Evolutionary conservation across 2,888 invertebrate genomes (phyloP).

Genomic region (Protonemura montana): DNA sequence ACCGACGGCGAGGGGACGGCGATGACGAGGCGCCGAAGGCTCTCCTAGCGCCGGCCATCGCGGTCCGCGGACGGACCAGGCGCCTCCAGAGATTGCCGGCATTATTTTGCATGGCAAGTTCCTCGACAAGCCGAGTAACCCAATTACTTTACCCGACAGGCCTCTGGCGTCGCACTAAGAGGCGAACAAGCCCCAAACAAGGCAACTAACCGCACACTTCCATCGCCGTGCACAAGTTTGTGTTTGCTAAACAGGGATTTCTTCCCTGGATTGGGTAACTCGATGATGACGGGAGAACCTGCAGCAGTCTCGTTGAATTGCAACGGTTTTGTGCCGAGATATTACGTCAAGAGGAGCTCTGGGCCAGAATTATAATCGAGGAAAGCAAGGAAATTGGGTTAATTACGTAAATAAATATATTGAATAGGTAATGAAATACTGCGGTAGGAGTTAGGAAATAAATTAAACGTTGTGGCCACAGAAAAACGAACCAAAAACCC

Average conservation of each 20-base stretch:
- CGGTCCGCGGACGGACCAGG: background rate
- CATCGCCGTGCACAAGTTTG: background rate
- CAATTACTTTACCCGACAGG: background rate
- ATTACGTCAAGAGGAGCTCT: background rate
- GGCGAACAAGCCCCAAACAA: background rate
- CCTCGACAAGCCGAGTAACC: background rate
- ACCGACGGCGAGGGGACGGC: no score
- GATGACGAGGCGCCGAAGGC: no score
- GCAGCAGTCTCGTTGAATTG: background rate
- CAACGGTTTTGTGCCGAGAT: background rate
- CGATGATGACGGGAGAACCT: background rate
- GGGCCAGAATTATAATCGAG: background rate
- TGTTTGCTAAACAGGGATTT: background rate
- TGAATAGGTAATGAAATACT: background rate
- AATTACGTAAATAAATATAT: background rate
- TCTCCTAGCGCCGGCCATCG: background rate
- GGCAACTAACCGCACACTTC: slow-evolving; percentile 7
- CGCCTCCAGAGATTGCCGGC: background rate
- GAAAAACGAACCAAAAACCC: background rate
- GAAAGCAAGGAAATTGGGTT: background rate
- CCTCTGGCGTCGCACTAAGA: background rate
- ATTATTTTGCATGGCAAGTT: slow-evolving; percentile 12
- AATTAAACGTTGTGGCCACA: background rate
- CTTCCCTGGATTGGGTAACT: background rate
- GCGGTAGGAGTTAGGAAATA: background rate